Evolutionary conservation across 2,797 vertebrate genomes (phyloP).

Genomic region (Eurystomus glaucurus): DNA sequence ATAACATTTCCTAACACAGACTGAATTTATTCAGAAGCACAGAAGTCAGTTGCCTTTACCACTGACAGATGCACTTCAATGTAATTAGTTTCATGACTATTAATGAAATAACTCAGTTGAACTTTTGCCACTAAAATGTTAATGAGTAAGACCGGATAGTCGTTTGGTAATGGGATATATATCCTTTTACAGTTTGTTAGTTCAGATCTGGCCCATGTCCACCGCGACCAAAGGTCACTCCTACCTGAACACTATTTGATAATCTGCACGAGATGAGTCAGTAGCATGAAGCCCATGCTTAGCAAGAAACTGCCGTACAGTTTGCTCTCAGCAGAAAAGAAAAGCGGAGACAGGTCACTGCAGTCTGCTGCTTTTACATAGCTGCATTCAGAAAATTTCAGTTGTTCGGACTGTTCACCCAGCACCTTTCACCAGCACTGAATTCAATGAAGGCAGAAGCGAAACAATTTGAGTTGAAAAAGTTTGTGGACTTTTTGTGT

Average conservation of each 20-base stretch:
- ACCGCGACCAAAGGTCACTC: constrained; percentile 48
- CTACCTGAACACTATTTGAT: constrained; percentile 17
- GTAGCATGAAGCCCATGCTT: not conserved
- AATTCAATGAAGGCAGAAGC: not conserved
- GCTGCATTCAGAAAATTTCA: not conserved
- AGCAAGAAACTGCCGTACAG: not conserved
- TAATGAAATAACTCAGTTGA: constrained; percentile 79
- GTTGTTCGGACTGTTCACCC: not conserved
- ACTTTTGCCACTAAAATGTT: constrained; percentile 76
- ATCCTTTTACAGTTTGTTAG: constrained; percentile 65
- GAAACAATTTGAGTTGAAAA: not conserved
- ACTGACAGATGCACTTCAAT: constrained; percentile 48
- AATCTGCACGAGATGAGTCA: not conserved
- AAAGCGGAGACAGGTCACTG: not conserved
- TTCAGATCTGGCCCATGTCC: constrained; percentile 42
- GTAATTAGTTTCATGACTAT: constrained; percentile 78
- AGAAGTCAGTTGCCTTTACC: constrained; percentile 43
- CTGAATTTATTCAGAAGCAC: constrained; percentile 63
- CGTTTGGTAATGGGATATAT: constrained; percentile 62
- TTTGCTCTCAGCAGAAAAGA: not conserved
- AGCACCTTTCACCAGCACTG: not conserved
- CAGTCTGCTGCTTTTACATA: not conserved
- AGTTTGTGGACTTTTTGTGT: not conserved
- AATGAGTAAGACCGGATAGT: constrained; percentile 57
- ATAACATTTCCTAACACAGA: constrained; percentile 14